phyloP scores from a whole-genome alignment of 2,888 invertebrate genomes.

The Metellina segmentata region DNA sequence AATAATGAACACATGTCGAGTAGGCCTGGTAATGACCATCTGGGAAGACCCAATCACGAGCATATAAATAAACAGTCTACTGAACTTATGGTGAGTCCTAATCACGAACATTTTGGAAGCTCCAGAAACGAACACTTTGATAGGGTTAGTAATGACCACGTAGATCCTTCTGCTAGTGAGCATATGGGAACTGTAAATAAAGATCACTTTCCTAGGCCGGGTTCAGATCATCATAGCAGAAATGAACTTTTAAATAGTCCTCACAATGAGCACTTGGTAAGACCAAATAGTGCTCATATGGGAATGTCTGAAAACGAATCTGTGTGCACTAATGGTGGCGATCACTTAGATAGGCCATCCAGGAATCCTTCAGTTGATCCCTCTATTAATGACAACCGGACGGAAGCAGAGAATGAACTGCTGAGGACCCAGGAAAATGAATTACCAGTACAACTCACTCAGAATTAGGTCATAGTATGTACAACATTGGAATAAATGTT shows the following conservation, averaged over 20 bases:
- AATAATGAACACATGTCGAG: constrained; percentile 57
- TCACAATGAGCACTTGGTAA: constrained; percentile 70
- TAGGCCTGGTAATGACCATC: constrained; percentile 33
- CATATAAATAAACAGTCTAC: constrained; percentile 57
- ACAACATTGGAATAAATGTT: constrained; percentile 21
- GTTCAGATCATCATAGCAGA: constrained; percentile 64
- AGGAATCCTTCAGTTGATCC: constrained; percentile 67
- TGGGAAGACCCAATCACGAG: constrained; percentile 65
- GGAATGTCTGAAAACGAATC: constrained; percentile 62
- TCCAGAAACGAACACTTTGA: constrained; percentile 66
- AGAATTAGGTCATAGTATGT: constrained; percentile 42
- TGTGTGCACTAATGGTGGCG: constrained; percentile 67
- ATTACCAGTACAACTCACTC: constrained; percentile 69
- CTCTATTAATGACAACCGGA: constrained; percentile 50
- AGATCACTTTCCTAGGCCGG: constrained; percentile 65
- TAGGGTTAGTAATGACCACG: constrained; percentile 56
- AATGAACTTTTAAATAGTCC: constrained; percentile 68
- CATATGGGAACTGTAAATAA: constrained; percentile 70
- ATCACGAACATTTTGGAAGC: constrained; percentile 67
- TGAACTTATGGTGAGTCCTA: constrained; percentile 61
- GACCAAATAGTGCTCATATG: constrained; percentile 67
- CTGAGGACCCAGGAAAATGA: constrained; percentile 66
- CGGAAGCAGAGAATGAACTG: constrained; percentile 61
- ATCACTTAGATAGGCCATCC: constrained; percentile 71
- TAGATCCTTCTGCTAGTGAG: constrained; percentile 55